Evolutionary conservation across 2,113 vertebrate species (phyloP).

Genomic region (Leptosomus discolor): DNA sequence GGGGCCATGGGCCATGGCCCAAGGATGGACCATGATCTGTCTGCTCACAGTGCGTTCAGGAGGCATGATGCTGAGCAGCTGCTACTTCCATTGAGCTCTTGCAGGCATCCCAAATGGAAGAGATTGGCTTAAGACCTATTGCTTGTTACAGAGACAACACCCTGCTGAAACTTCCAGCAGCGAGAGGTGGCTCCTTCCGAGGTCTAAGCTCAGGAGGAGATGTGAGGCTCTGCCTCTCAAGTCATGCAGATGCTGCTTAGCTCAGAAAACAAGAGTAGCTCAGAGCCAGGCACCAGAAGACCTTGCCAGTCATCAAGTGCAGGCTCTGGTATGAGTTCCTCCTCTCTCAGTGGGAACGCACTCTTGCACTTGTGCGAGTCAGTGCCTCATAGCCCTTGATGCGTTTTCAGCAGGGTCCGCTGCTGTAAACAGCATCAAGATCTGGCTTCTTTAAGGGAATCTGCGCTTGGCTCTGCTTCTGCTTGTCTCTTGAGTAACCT

Average conservation of each 20-base stretch:
- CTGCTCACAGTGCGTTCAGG: not conserved
- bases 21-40: not conserved
- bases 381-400: not conserved
- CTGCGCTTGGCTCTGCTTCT: not conserved
- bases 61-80: not conserved
- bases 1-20: not conserved
- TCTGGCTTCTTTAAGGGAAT: not conserved
- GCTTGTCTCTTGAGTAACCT: not conserved
- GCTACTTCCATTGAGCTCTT: not conserved
- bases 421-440: not conserved
- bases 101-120: not conserved
- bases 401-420: not conserved
- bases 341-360: not conserved
- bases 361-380: accelerated
- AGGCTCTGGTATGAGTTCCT: not conserved
- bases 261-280: not conserved
- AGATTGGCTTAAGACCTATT: not conserved
- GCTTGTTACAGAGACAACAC: not conserved
- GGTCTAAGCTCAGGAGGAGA: not conserved
- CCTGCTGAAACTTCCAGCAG: not conserved
- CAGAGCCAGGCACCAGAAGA: not conserved
- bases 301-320: not conserved
- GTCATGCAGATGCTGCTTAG: not conserved
- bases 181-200: not conserved
- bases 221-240: not conserved